Evolutionary conservation across 2,113 vertebrate species (phyloP), one percentile per base, ranked within the genome.

Genomic region (Neolamprologus falcicula): DNA sequence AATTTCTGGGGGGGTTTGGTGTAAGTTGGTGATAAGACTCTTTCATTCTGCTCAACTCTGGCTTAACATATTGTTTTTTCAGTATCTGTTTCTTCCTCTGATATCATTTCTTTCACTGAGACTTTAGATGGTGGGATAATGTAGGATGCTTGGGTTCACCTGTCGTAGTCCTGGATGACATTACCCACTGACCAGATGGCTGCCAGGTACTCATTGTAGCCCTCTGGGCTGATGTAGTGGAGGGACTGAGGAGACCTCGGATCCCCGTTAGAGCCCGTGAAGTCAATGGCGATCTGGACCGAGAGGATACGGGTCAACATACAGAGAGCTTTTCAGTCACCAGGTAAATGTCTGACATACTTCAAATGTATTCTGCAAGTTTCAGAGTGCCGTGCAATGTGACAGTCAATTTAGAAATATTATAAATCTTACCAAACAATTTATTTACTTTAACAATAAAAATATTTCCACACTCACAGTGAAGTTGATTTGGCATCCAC

Each of bases 401-500:
- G 24, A 78, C 45, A 78, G 10, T 52, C 9, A 80, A 35, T 57
- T 57, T 16, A 81, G 78, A 24, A 54, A 16, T 26, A 19, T 24
- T 0, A 40, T 0, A 54, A 5, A 24, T 55, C 3, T 37, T 50
- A 21, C 19, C n/a, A 55, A 55, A 80, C 78, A 37, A 55, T 55
- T 55, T 5, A 55, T 55, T 37, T 24, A 11, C 19, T 53, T 80
- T n/a, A 16, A 37, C 35, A 81, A 57, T 28, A 4, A 2, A n/a
- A 31, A 19, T 63, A 24, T 82, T 76, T 37, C 26, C 17, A 24
- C 14, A 97, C 98, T 97, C 96, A 99, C 98, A 4, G 97, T 99
- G 90, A 99, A 99, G 96, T 98, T 99, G 92, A 99, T 94, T 84
- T 99, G 98, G 93, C 98, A 99, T 5, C 99, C 99, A 88, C 99